Percentiles rank a stretch among this genome's conserved stretches.
Conservation (phyloP, 1,140 invertebrate species). For the Euborellia annulipes region DNA sequence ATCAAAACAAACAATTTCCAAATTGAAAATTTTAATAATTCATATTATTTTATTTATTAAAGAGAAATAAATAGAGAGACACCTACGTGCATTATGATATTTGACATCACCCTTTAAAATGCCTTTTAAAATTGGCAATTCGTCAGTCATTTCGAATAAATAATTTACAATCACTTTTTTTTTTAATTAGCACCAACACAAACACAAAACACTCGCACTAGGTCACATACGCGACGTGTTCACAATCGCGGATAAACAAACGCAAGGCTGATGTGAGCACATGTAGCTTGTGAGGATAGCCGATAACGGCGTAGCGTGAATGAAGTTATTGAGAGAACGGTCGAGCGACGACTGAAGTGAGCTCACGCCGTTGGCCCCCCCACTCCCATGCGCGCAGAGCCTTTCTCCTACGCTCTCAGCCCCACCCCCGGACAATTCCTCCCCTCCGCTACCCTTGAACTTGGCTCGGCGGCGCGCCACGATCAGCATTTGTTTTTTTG, state of each 20-base stretch:
- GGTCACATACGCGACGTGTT: not conserved
- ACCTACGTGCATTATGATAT: slow-evolving; percentile 83
- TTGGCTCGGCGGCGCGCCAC: slow-evolving; percentile 13
- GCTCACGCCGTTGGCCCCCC: slow-evolving; percentile 2
- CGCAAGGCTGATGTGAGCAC: not conserved
- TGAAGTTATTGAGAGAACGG: slow-evolving; percentile 2
- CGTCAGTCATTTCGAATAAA: slow-evolving; percentile 54
- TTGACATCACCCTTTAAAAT: slow-evolving; percentile 74
- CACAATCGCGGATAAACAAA: slow-evolving; percentile 3
- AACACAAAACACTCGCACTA: no score
- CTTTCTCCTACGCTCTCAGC: slow-evolving; percentile 14
- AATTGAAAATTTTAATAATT: slow-evolving; percentile 4
- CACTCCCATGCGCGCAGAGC: slow-evolving; percentile 17
- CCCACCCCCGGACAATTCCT: slow-evolving; percentile 20
- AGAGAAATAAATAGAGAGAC: slow-evolving; percentile 19
- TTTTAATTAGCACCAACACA: no score
- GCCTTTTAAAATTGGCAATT: slow-evolving; percentile 72
- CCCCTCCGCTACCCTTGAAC: slow-evolving; percentile 30
- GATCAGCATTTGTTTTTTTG: no score
- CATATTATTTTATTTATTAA: not conserved
- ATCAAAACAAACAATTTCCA: not conserved
- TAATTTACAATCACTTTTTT: slow-evolving; percentile 2
- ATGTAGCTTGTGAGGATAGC: not conserved
- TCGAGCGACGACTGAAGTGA: slow-evolving; percentile 8
- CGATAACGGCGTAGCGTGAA: not conserved